These are phyloP conservation scores for Zingel zingel DNA, from an alignment of 2,113 vertebrate genomes.

Conservation along the genomic window DNA sequence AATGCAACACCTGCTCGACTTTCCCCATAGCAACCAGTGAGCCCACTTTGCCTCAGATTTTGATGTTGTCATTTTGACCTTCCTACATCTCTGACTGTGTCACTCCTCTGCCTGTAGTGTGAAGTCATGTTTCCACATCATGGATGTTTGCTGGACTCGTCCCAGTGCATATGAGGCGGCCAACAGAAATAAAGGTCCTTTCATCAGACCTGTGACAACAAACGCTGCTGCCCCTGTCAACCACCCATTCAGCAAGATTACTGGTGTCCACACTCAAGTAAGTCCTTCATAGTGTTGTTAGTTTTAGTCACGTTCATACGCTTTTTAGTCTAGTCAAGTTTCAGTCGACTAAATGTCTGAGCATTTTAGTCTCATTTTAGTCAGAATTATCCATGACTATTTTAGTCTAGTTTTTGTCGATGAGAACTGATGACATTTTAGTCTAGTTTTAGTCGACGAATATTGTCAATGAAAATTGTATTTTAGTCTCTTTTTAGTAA, in stretches of 20 bases:
- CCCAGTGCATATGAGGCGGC: slow-evolving; percentile 87
- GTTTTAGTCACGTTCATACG: no score
- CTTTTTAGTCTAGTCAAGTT: no score
- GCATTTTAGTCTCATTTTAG: no score
- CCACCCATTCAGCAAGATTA: slow-evolving; percentile 92
- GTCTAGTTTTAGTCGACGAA: no score
- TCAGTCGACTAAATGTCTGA: no score
- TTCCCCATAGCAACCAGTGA: slow-evolving; percentile 98
- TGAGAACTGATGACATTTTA: no score
- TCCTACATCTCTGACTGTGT: background rate
- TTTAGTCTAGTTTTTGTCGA: no score
- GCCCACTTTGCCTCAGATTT: slow-evolving; percentile 51
- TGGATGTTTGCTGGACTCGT: slow-evolving; percentile 95
- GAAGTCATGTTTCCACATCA: slow-evolving; percentile 98
- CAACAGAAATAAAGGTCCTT: slow-evolving; percentile 92
- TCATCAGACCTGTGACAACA: slow-evolving; percentile 89
- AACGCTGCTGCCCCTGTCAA: slow-evolving; percentile 84
- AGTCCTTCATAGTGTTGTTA: slow-evolving; percentile 27
- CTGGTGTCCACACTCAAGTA: slow-evolving; percentile 92
- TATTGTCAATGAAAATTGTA: no score
- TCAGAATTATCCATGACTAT: no score
- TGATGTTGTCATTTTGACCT: background rate
- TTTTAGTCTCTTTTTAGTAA: no score
- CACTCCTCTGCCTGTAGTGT: slow-evolving; percentile 82
- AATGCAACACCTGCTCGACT: slow-evolving; percentile 98